Base-by-base conservation (phyloP, 1,140 invertebrate species). In the Euwallacea similis region DNA sequence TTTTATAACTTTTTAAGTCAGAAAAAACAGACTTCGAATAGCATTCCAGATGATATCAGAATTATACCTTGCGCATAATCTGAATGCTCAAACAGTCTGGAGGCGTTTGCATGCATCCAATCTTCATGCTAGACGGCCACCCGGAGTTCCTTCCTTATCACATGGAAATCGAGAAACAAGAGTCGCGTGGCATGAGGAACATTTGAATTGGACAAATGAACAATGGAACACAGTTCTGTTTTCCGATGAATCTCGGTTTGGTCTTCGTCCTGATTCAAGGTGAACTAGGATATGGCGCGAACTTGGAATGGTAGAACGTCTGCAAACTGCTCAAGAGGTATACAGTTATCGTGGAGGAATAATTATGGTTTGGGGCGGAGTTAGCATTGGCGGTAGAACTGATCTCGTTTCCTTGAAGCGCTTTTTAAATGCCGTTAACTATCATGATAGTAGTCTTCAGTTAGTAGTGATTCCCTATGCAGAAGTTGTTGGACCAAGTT, bases 91-190 rank as follows among this genome's bases (percentile, higher is more conserved):
- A 6, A 50, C 46, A 6, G 46, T 33, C 21, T 2, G 21, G 4
- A 33, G 21, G 1, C 21, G 4, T 33, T 33, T 33, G 21, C 21
- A 33, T 33, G 21, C 1, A 33, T 33, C 21, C 4, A 1, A 33
- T 33, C 21, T 33, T 33, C 21, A 33, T 33, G 21, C 21, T 33
- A 33, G 21, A 33, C 21, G 21, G 21, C 4, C 46, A 50, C 46
- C 6, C 46, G 6, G 46, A 50, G 46, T 50, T 50, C 46, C 46
- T 50, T 13, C 46, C 6, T 50, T 50, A 50, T 50, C 46, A 50
- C 46, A 6, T 50, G 46, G 46, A 50, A 50, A 50, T 50, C 46
- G 46, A 50, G 46, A 50, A 50, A 6, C 46, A 50, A 50, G 46
- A 50, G 46, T 2, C 46, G 46, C 6, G 46, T 8, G 54, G 54